phyloP scores from a whole-genome alignment of 2,113 vertebrate genomes.

The Glaucomys volans region DNA sequence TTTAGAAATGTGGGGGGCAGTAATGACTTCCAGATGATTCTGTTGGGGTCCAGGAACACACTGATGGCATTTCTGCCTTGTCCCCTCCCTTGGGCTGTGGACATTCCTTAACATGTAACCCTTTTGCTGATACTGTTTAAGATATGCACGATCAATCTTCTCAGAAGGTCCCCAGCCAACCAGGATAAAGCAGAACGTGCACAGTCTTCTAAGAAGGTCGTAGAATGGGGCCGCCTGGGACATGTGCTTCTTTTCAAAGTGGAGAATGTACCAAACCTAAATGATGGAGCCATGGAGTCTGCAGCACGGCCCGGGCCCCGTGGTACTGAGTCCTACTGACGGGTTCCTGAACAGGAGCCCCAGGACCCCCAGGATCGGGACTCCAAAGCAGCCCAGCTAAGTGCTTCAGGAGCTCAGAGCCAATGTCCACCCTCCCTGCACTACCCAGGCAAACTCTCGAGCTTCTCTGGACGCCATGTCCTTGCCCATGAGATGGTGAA shows the following conservation, averaged over 20 bases:
- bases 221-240: too few species aligned
- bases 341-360: background rate
- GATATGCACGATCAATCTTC: background rate
- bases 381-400: background rate
- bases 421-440: rapidly evolving
- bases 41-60: background rate
- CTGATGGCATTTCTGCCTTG: background rate
- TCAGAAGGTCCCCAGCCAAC: background rate
- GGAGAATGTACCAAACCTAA: background rate
- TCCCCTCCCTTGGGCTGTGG: background rate
- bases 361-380: background rate
- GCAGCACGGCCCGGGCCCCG: too few species aligned
- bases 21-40: background rate
- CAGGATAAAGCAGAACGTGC: background rate
- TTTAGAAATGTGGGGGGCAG: background rate
- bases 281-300: background rate
- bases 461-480: background rate
- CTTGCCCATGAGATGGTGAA: background rate
- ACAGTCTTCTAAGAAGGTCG: too few species aligned
- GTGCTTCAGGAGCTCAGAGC: background rate
- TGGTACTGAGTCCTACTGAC: background rate
- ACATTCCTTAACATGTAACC: background rate
- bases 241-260: background rate
- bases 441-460: rapidly evolving
- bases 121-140: background rate